phyloP scores from a whole-genome alignment of 2,797 vertebrate species.

The Coranthus polyacanthus region DNA sequence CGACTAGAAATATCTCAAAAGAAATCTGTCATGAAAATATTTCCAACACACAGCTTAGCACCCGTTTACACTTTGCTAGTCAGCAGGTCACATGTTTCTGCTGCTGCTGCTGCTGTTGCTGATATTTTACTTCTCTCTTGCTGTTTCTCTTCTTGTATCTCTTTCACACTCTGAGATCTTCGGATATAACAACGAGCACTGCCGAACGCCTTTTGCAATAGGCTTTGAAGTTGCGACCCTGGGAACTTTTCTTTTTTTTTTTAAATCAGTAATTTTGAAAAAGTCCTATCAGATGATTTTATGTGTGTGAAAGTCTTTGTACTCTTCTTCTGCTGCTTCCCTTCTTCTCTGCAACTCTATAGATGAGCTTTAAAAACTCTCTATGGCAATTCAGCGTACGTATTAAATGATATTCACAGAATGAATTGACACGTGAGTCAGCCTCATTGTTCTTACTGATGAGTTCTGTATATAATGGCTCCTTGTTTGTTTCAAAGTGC shows the following conservation, averaged over 20 bases:
- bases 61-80: neutral
- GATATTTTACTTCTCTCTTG: neutral
- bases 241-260: no score
- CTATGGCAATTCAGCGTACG: no score
- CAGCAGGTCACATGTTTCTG: neutral
- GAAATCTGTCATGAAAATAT: no score
- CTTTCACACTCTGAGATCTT: neutral
- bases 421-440: no score
- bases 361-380: neutral
- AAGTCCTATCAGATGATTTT: neutral
- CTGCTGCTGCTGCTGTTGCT: neutral
- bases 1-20: constrained; percentile 32
- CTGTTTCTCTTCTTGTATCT: neutral
- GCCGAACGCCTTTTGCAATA: neutral
- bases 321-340: neutral
- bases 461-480: no score
- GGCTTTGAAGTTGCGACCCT: constrained; percentile 7
- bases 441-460: no score
- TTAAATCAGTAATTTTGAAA: no score
- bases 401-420: no score
- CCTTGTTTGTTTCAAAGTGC: no score
- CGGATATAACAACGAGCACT: neutral
- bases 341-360: neutral
- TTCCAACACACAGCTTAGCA: constrained; percentile 10
- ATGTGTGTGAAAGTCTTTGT: neutral